Base-by-base conservation (phyloP, 1,140 invertebrate genomes). In the Dendrolimus punctatus region DNA sequence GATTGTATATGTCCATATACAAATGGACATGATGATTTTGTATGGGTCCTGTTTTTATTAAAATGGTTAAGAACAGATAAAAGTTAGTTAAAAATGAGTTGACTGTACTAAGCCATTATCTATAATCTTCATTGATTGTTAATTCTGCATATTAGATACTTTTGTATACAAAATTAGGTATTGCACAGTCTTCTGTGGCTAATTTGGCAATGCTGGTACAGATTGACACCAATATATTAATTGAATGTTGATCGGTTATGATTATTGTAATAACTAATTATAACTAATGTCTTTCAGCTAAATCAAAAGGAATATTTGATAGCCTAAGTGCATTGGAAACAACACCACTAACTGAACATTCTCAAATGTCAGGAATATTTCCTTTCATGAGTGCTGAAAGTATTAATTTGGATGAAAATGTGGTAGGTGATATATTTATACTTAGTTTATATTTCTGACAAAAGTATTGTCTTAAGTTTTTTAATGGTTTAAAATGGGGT, bases 381-480 rank as follows among this genome's bases (percentile, higher is more conserved):
- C 80, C 82, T 5, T 86, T 86, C 57, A 64, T 86, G 64, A 86
- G 82, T 64, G 80, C 80, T 9, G 80, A 84, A 40, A 86, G 83
- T 53, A 83, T 84, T 51, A 67, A 65, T 48, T 69, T 83, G 40
- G 76, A 79, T 59, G 70, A 74, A 41, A 50, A 69, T 44, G 36
- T 57, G 66, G 77, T 68, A 72, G 73, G 77, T 23, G 23, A 23
- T 73, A 71, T 69, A 53, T 2, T 36, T 47, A 48, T 38, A 48
- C 62, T n/a, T 7, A 52, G 47, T 43, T 48, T 8, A 42, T 51
- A 51, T 51, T 42, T 43, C 40, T 49, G 40, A 56, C 23, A 41
- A 42, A 46, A 44, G 39, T 49, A 41, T 23, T 23, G 1, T 23
- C 23, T 23, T 23, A 23, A 23, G 23, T 23, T 23, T 23, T 23